Base-by-base conservation (phyloP, 2,888 invertebrate genomes). In the Cryptus armator region DNA sequence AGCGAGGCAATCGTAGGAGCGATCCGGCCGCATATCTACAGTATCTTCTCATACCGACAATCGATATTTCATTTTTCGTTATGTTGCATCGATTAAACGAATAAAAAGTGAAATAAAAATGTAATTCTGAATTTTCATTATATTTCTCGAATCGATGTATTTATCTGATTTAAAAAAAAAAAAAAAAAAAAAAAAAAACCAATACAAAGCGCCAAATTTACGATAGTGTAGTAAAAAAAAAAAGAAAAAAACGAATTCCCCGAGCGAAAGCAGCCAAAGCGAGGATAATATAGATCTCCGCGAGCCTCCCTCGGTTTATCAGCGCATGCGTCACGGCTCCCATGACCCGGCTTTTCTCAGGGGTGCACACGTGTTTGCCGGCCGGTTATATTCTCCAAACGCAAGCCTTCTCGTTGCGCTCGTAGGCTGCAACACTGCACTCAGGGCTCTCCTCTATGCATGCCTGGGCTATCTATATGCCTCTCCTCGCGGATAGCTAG, bases 281-380 rank as follows among this genome's bases (percentile, higher is more conserved):
- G 6, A 32, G 44, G 48, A 44, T 56, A n/a, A 46, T 32, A 48
- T 68, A 46, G 29, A 68, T 44, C n/a, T 24, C 46, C 4, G 44
- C n/a, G 59, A 37, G 43, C 16, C 44, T 12, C 14, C 24, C 9
- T 9, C 10, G 10, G 56, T 12, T 10, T 37, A 66, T 43, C 37
- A 43, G 81, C 84, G 78, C 59, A 12, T 51, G 66, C 64, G 32
- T 53, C 44, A 29, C n/a, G 62, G 12, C 56, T 81, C 70, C 64
- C 84, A 70, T 70, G 84, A 76, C 74, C 84, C 84, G 84, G 84
- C 84, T 85, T 81, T 81, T 85, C 84, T 85, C 64, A 85, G 78
- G 74, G 84, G 44, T 59, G 46, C 44, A 48, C 84, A 85, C 84
- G 84, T 85, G 84, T 85, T 81, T 70, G 81, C 81, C 79, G 80